Evolutionary conservation across 2,888 invertebrate species (phyloP), one percentile per base, ranked within the genome.

Genomic region (Timema podura): DNA sequence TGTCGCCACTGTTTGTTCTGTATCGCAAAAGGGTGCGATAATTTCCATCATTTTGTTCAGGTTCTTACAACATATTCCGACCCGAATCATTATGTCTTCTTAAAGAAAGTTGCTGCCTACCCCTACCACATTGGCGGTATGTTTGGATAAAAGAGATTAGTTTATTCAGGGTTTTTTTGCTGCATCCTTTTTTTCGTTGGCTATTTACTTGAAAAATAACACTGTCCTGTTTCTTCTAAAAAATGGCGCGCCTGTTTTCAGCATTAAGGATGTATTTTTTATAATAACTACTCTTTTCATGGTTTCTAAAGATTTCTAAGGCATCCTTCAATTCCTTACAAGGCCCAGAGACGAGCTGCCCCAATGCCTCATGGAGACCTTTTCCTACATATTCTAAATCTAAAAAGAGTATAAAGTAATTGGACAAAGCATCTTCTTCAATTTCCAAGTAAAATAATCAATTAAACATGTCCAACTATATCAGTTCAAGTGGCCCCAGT

Each of bases 81-180:
- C 54, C 16, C 30, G 30, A 30, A 30, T 30, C 30, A 30, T 30
- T 30, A 30, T 30, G 30, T 3, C 30, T 3, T 3, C 30, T 30
- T 30, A 30, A 30, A 2, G 30, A 3, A 30, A 30, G 30, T 30
- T 30, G 30, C 30, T 30, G 30, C 30, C 30, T 30, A 30, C 30
- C 15, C 1, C 54, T 54, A 16, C 54, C 54, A 54, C 6, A 54
- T 16, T 15, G 6, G 54, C 54, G 54, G 6, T 15, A 6, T 54
- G 54, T 54, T 54, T 54, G 54, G 54, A 54, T 54, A 15, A 54
- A 15, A 16, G 54, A 16, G 54, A 54, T 10, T 7, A 54, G 54
- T 54, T 54, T 54, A n/a, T 54, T 54, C 54, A 15, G n/a, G 10
- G 54, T 54, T 54, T 16, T 54, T 54, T 15, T 13, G n/a, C 54